Conservation (phyloP, 2,797 vertebrate species). For the Erpetoichthys calabaricus region DNA sequence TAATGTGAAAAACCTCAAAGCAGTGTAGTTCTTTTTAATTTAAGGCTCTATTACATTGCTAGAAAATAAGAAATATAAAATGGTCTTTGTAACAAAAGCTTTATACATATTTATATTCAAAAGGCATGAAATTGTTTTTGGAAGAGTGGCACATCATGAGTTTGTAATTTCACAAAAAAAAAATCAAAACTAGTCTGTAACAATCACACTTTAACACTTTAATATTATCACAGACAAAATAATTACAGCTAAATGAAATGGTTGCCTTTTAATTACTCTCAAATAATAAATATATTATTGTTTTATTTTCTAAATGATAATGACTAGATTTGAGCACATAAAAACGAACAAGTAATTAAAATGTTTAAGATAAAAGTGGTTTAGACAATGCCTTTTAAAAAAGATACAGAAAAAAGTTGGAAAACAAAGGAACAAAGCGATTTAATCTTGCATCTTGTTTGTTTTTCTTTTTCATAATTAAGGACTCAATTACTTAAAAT, state of each 20-base stretch:
- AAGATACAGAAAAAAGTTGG: too few species aligned
- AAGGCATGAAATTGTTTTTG: slow-evolving; percentile 32
- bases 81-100: slow-evolving; percentile 21
- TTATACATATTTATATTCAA: slow-evolving; percentile 30
- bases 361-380: too few species aligned
- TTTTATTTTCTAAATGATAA: neutral
- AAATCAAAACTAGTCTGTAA: slow-evolving; percentile 10
- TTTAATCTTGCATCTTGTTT: too few species aligned
- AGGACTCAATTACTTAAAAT: too few species aligned
- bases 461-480: too few species aligned
- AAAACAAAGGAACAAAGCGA: too few species aligned
- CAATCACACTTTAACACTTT: slow-evolving; percentile 16
- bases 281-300: neutral
- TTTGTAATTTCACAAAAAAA: slow-evolving; percentile 20
- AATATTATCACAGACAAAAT: slow-evolving; percentile 12
- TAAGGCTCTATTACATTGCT: slow-evolving; percentile 29
- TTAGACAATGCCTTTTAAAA: too few species aligned
- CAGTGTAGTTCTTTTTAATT: slow-evolving; percentile 42
- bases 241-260: slow-evolving; percentile 4
- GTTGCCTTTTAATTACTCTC: slow-evolving; percentile 1
- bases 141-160: slow-evolving; percentile 26
- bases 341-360: too few species aligned
- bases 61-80: slow-evolving; percentile 21
- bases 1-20: slow-evolving; percentile 76
- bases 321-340: neutral